Conservation (phyloP, 2,888 invertebrate genomes). For the Protonemura montana region DNA sequence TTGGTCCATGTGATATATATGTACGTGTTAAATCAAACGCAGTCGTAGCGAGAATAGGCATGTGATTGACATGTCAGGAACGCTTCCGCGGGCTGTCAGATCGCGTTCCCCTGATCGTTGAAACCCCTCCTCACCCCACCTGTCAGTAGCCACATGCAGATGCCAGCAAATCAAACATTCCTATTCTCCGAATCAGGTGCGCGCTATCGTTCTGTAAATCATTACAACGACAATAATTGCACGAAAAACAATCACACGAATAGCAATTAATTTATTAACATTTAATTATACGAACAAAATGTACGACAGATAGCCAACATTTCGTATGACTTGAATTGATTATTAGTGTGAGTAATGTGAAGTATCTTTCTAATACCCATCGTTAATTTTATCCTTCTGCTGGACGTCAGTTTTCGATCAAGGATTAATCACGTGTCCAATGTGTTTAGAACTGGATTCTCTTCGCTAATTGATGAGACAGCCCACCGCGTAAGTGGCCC, state of each 20-base stretch:
- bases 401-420: background rate
- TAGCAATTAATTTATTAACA: background rate
- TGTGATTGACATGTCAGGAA: constrained; percentile 18
- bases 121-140: constrained; percentile 7
- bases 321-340: background rate
- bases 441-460: background rate
- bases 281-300: background rate
- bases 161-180: background rate
- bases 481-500: background rate
- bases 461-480: background rate
- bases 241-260: background rate
- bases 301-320: background rate
- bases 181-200: background rate
- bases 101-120: background rate
- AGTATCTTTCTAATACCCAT: background rate
- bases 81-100: constrained; percentile 1
- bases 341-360: background rate
- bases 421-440: background rate
- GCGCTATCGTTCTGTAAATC: background rate
- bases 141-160: background rate
- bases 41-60: background rate
- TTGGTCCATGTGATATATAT: background rate
- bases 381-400: background rate
- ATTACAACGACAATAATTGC: background rate
- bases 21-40: background rate